Base-by-base conservation (phyloP, 1,140 invertebrate species). In the Zaprionus capensis region DNA sequence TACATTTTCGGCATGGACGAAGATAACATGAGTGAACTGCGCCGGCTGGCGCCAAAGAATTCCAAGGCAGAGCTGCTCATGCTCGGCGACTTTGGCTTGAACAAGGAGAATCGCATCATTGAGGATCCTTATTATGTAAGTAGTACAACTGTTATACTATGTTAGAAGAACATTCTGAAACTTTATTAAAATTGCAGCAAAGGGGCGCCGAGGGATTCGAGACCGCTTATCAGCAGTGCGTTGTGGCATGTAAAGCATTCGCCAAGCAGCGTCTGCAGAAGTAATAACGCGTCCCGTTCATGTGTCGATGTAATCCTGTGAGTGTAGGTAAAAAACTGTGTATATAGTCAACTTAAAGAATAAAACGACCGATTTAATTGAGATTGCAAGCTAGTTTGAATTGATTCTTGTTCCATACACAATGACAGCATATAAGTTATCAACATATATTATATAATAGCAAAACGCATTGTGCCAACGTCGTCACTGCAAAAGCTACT, bases 1-100 rank as follows among this genome's bases (percentile, higher is more conserved):
- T 98, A 95, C 85, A 98, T 98, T 69, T 97, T 98, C 93, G 97
- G 97, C 22, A 98, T 98, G 97, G 97, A 98, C 92, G 94, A 97
- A 64, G 94, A 95, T 17, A 98, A 98, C 88, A 97, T 98, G 91
- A 93, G 92, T 9, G 94, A 95, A 55, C 91, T 98, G 26, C 95
- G 95, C 24, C 91, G 92, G 17, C 93, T 94, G 66, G 94, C 94
- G 68, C 96, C 96, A 6, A 93, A 94, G 66, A 93, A 93, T 58
- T 94, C 93, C 55, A 96, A 94, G 84, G 96, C 97, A 0, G 95
- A 96, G 90, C 93, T 98, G 56, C 93, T 96, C 17, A 91, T 98
- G 26, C 94, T 99, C 41, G 97, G 97, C 24, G 95, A 95, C 64
- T 98, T 96, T 94, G 96, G 98, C 92, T 96, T 97, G 11, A 81